phyloP scores from a whole-genome alignment of 2,888 invertebrate species.

The Tachina lurida region DNA sequence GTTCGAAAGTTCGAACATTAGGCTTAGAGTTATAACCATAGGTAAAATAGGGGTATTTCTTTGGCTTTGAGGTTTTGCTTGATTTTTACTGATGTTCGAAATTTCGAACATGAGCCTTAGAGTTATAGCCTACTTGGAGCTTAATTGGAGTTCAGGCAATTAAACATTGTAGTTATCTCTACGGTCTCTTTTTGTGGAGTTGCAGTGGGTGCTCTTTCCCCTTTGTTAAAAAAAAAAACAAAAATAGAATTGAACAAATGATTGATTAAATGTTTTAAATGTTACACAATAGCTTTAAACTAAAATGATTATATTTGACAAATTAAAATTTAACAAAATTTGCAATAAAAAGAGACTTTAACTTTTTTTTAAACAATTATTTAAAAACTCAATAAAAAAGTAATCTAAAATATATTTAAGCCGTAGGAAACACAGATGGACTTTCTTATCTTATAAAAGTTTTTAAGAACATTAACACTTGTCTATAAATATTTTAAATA shows the following conservation, averaged over 20 bases:
- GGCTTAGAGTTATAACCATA: no score
- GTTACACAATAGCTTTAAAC: constrained; percentile 41
- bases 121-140: not conserved
- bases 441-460: constrained; percentile 43
- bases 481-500: constrained; percentile 52
- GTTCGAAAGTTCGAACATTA: no score
- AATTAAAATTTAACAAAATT: not conserved
- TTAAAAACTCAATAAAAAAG: not conserved
- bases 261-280: constrained; percentile 51
- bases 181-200: not conserved
- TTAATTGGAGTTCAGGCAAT: no score
- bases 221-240: not conserved
- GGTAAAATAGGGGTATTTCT: no score
- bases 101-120: no score
- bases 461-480: constrained; percentile 57
- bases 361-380: not conserved
- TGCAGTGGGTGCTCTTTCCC: not conserved
- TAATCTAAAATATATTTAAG: not conserved
- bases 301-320: constrained; percentile 54
- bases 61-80: no score
- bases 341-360: not conserved
- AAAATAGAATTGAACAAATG: constrained; percentile 42
- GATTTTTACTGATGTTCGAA: no score
- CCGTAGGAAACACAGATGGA: not conserved
- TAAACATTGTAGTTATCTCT: no score